Evolutionary conservation across 1,140 invertebrate genomes (phyloP).

Genomic region (Phymastichus coffea): DNA sequence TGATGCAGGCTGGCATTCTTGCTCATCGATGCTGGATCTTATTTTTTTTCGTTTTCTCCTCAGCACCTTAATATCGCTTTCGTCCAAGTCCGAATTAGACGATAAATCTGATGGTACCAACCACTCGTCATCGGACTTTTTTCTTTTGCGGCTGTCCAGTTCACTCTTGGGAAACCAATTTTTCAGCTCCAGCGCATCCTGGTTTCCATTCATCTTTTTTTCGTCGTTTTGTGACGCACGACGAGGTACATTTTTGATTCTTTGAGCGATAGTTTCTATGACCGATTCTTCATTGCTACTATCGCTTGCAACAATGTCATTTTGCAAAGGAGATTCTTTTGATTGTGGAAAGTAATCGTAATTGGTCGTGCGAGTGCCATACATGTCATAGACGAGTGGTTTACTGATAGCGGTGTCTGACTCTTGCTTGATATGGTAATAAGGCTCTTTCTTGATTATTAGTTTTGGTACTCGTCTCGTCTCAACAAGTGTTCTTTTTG

Average conservation of each 20-base stretch:
- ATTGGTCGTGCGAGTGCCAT: constrained; percentile 35
- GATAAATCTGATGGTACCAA: too few relatives aligned
- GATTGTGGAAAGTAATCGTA: constrained; percentile 24
- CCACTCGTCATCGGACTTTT: not conserved
- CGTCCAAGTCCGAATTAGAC: not conserved
- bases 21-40: not conserved
- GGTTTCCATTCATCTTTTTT: not conserved
- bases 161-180: constrained; percentile 6
- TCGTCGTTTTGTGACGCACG: not conserved
- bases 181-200: not conserved
- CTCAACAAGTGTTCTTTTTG: not conserved
- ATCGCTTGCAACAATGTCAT: too few relatives aligned
- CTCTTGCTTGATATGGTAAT: not conserved
- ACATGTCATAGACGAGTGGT: constrained; percentile 29
- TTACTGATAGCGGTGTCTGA: not conserved
- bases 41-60: constrained; percentile 1
- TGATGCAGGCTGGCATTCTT: too few relatives aligned
- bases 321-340: too few relatives aligned
- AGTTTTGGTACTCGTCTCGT: not conserved
- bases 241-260: not conserved
- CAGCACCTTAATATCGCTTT: not conserved
- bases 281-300: too few relatives aligned
- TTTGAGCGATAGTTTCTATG: too few relatives aligned
- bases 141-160: too few relatives aligned
- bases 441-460: constrained; percentile 13